Evolutionary conservation across 2,113 vertebrate genomes (phyloP), one percentile per base, ranked within the genome.

Genomic region (Lampris incognitus): DNA sequence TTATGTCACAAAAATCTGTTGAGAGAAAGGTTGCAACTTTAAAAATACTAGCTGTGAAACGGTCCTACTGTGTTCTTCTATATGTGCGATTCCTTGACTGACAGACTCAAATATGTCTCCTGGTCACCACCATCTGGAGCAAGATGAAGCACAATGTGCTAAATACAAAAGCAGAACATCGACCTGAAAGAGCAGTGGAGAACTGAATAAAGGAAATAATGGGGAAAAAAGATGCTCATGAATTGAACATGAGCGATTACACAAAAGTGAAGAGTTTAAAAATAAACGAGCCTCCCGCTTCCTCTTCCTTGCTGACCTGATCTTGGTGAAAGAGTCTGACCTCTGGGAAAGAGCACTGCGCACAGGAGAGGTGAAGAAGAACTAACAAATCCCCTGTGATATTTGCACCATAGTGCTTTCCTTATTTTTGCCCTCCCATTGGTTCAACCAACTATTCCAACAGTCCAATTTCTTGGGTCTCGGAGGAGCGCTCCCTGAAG

Each of bases 391-490:
- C 88, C 82, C 82, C 44, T 52, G 76, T 0, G 73, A 67, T 2
- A 41, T 44, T 50, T 76, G 55, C 75, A 76, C 84, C 79, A 86
- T 76, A 88, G 85, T 46, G 59, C 69, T 75, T 61, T 62, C 69
- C 79, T 76, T 87, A 83, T 86, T 84, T 84, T 72, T 83, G 37
- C 74, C 58, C 76, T 85, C 38, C 58, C 70, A 54, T 76, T 85
- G 61, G 77, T 72, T 78, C 64, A 64, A 64, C 11, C 64, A 64
- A 61, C 65, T 60, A 72, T 69, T 72, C 55, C 59, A 58, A 66
- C 77, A 88, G 77, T 88, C 87, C 78, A 85, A 80, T 87, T 90
- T 90, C 63, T 70, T 6, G 11, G 55, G 51, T 84, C 88, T 82
- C 83, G 65, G 70, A 74, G 88, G 87, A 78, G 74, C 13, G 69